phyloP scores from a whole-genome alignment of 2,888 invertebrate genomes.

The Bombylius discolor region DNA sequence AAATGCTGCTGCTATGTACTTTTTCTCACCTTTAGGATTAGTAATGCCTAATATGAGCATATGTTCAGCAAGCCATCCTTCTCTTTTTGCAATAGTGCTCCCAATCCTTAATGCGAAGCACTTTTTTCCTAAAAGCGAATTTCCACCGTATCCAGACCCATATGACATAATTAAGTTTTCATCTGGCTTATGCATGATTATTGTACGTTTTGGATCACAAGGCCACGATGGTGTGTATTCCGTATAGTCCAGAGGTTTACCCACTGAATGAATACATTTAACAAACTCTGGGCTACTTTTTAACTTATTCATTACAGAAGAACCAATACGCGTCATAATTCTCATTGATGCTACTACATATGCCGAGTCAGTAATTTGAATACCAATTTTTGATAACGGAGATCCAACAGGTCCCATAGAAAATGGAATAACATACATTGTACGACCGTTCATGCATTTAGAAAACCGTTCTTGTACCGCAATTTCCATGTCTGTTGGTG shows the following conservation, averaged over 20 bases:
- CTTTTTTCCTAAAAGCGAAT: conserved; percentile 92
- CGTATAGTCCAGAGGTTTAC: conserved; percentile 49
- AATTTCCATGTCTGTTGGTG: conserved; percentile 63
- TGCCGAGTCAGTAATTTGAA: conserved; percentile 91
- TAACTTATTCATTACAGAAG: conserved; percentile 42
- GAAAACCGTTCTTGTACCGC: conserved; percentile 77
- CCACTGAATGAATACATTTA: conserved; percentile 90
- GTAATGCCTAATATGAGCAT: conserved; percentile 97
- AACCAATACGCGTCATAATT: conserved; percentile 88
- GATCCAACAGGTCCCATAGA: conserved; percentile 98
- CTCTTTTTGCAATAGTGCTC: conserved; percentile 80
- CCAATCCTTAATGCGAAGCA: conserved; percentile 95
- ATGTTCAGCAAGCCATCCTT: conserved; percentile 98
- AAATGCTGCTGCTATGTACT: conserved; percentile 94
- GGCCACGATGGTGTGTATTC: conserved; percentile 73
- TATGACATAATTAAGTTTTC: conserved; percentile 36
- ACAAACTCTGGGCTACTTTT: conserved; percentile 55
- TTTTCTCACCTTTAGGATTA: conserved; percentile 74
- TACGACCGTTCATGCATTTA: conserved; percentile 79
- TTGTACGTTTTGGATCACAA: conserved; percentile 88
- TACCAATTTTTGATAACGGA: conserved; percentile 87
- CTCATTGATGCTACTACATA: conserved; percentile 97
- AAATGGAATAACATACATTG: conserved; percentile 97
- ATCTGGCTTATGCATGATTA: conserved; percentile 68
- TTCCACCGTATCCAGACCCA: conserved; percentile 96